Evolutionary conservation across 1,140 invertebrate genomes (phyloP).

Genomic region (Agrypnia vestita): DNA sequence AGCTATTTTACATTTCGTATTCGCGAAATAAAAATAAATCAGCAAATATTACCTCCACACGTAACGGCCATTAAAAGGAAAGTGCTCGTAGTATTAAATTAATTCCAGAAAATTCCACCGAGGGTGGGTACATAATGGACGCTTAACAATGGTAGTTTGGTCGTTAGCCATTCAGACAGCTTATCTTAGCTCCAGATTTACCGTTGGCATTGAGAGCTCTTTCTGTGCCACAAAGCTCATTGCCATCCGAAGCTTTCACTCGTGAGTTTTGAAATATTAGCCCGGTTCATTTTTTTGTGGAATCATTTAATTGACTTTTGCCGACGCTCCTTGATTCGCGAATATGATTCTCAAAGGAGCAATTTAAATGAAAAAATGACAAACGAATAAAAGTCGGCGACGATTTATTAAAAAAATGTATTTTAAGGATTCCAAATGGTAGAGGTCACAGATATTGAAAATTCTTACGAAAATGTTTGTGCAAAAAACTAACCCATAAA

Average conservation of each 20-base stretch:
- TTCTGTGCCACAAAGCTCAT: constrained; percentile 31
- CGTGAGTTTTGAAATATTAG: constrained; percentile 21
- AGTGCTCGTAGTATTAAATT: constrained; percentile 26
- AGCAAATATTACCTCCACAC: constrained; percentile 3
- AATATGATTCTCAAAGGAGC: no score
- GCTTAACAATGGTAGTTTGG: constrained; percentile 30
- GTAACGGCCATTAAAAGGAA: constrained; percentile 6
- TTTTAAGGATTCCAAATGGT: no score
- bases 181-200: constrained; percentile 46
- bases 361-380: no score
- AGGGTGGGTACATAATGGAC: constrained; percentile 37
- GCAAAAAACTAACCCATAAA: no score
- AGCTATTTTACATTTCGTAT: no score
- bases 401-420: no score
- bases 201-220: constrained; percentile 41
- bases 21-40: constrained; percentile 8
- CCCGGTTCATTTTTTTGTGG: constrained; percentile 10
- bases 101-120: constrained; percentile 35
- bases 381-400: no score
- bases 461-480: no score
- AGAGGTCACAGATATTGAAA: no score
- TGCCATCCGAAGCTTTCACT: background rate
- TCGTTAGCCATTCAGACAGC: constrained; percentile 42
- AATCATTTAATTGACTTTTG: constrained; percentile 14
- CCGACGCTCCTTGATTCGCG: background rate